A percentile compares a stretch with the other conserved stretches of the same genome.
phyloP scores from a whole-genome alignment of 2,797 vertebrate genomes.

The Iguana delicatissima region DNA sequence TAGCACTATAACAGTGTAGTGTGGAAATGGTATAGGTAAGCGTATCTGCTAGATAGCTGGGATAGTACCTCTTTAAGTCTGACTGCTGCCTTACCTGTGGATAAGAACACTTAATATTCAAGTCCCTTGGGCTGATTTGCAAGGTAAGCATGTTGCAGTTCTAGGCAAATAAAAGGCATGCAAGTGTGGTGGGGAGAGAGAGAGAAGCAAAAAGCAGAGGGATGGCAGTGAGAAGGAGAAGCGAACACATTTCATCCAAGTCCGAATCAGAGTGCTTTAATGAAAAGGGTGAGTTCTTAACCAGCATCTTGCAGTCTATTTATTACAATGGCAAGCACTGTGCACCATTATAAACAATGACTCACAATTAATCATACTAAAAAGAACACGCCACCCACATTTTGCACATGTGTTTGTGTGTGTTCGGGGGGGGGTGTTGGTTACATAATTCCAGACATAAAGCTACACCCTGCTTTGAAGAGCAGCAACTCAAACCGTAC shows the following conservation, averaged over 20 bases:
- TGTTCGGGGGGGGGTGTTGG: background rate
- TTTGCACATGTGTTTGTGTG: too few relatives aligned
- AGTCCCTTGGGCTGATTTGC: too few relatives aligned
- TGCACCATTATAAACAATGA: background rate
- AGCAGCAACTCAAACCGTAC: background rate
- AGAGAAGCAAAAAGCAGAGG: too few relatives aligned
- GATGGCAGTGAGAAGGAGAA: too few relatives aligned
- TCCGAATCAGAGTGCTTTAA: background rate
- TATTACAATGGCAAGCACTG: background rate
- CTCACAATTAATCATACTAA: background rate
- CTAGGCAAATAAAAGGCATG: background rate
- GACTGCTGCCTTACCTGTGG: background rate
- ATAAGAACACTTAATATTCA: background rate
- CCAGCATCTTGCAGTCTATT: background rate
- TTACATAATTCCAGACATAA: constrained; percentile 38
- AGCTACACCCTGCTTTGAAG: constrained; percentile 32
- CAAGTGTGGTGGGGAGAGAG: background rate
- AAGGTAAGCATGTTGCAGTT: background rate
- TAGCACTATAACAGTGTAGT: too few relatives aligned
- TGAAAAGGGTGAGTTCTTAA: background rate
- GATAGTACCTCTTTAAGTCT: background rate
- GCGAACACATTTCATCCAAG: too few relatives aligned
- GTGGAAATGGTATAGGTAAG: too few relatives aligned
- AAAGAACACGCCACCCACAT: background rate
- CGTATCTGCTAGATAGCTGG: background rate